Evolutionary conservation across 2,797 vertebrate genomes (phyloP), one percentile per base, ranked within the genome.

Genomic region (Aldrovandia affinis): DNA sequence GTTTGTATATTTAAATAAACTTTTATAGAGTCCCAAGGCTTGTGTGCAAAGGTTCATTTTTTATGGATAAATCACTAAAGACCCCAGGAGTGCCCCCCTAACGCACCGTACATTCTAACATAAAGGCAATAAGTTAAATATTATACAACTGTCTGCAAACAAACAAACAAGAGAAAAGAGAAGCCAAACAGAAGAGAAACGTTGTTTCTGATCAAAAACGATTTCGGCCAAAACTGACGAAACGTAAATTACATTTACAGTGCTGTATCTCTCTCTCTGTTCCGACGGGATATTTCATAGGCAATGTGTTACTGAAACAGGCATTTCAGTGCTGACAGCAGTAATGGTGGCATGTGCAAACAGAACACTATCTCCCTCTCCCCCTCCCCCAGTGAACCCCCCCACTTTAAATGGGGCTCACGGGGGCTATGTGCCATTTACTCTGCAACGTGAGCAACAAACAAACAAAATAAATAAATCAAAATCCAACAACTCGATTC

Each of bases 111-210:
- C 95, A 96, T 96, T 97, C 95, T 96, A 96, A 97, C 93, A 93
- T 92, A 96, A 97, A 96, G 96, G 95, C 96, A 97, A 95, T 95
- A 95, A 93, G 92, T 94, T 95, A 95, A 94, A 94, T 92, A 93
- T 94, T 95, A 94, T 89, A 91, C 82, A 92, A 94, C 89, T 92
- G 87, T 93, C 91, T 89, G 93, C 91, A 95, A 95, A 93, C 92
- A 92, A 95, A 93, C 86, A 92, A 89, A 81, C 86, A 93, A 88
- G 89, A 89, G 89, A 85, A 83, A 85, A 93, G 93, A 89, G 86
- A 88, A 92, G 86, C 81, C 92, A 95, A 94, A 94, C 93, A 84
- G 86, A 89, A 88, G 91, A 91, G 89, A 88, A 88, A 92, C 93
- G 90, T 57, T 91, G 91, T 93, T 93, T 94, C 92, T 92, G 90